A percentile compares a stretch with the other conserved stretches of the same genome.
phyloP scores from a whole-genome alignment of 2,888 invertebrate species.

The Dione vanillae region DNA sequence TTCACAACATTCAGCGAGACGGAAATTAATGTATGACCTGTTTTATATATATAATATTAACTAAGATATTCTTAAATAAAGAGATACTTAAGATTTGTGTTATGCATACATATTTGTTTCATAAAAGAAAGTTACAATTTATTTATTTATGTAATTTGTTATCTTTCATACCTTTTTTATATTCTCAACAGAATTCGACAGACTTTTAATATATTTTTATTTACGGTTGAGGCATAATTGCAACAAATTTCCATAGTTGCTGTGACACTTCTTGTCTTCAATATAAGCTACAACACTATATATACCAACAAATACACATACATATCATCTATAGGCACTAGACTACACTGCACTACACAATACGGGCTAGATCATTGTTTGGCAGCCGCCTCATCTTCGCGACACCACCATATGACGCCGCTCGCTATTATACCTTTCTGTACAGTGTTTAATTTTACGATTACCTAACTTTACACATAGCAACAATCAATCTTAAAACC shows the following conservation, averaged over 20 bases:
- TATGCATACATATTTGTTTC: not conserved
- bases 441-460: not conserved
- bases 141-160: not conserved
- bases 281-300: not conserved
- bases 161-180: not conserved
- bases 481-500: not conserved
- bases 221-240: too few species aligned
- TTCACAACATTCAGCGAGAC: constrained; percentile 21
- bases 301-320: not conserved
- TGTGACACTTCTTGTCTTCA: not conserved
- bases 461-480: too few species aligned
- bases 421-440: constrained; percentile 19
- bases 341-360: not conserved
- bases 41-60: constrained; percentile 7
- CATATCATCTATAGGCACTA: not conserved
- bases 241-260: not conserved
- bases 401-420: constrained; percentile 30
- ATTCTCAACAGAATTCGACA: constrained; percentile 3
- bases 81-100: not conserved
- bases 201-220: too few species aligned
- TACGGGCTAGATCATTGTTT: constrained; percentile 29
- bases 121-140: constrained; percentile 1
- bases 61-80: not conserved
- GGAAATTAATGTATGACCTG: constrained; percentile 23
- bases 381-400: constrained; percentile 23